Conservation (phyloP, 2,113 vertebrate genomes). For the Chunga burmeisteri region DNA sequence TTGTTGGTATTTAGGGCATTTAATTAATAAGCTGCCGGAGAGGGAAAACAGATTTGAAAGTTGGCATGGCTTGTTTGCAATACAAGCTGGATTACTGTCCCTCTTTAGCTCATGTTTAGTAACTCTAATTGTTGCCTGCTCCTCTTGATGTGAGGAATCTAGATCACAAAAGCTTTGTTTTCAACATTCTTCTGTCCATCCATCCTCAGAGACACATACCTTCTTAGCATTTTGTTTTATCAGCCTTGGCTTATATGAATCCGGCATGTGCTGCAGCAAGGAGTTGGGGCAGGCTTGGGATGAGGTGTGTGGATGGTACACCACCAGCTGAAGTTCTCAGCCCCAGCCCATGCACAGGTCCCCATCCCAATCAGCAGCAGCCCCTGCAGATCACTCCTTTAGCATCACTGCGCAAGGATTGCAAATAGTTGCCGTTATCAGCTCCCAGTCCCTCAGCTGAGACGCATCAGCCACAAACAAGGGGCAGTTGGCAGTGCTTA, state of each 20-base stretch:
- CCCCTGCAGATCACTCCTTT: not conserved
- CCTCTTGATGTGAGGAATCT: not conserved
- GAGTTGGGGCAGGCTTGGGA: not conserved
- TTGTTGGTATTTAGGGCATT: slow-evolving; percentile 41
- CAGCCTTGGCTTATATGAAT: not conserved
- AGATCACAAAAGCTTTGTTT: not conserved
- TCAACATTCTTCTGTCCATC: not conserved
- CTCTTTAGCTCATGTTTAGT: not conserved
- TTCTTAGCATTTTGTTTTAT: not conserved
- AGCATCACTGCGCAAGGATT: not conserved
- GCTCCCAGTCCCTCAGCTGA: not conserved
- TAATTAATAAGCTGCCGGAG: slow-evolving; percentile 28
- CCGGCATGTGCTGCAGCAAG: not conserved
- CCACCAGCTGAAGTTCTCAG: not conserved
- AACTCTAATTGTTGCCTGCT: not conserved
- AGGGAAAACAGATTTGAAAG: slow-evolving; percentile 30
- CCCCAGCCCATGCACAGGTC: not conserved
- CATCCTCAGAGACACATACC: not conserved
- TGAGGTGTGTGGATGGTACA: not conserved
- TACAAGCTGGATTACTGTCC: not conserved
- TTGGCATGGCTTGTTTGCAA: not conserved
- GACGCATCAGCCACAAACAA: slow-evolving; percentile 25
- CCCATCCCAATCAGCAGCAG: not conserved
- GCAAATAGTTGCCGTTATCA: not conserved
- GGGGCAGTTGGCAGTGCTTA: slow-evolving; percentile 21